Conservation (phyloP, 2,888 invertebrate genomes). For the Dynastes grantii region DNA sequence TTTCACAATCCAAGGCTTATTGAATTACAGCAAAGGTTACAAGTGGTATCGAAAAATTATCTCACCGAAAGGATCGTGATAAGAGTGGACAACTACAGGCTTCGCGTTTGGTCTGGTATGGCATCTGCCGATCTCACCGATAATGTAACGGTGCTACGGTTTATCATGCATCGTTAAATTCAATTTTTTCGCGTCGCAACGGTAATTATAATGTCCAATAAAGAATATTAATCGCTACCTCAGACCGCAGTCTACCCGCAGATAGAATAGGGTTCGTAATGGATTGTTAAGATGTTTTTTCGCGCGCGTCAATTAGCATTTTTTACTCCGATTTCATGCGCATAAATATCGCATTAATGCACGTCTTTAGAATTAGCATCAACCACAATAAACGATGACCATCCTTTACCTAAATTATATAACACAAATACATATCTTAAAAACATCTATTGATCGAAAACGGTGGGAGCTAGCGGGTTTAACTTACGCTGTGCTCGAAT, state of each 20-base stretch:
- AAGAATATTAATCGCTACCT: constrained; percentile 1
- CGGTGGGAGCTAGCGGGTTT: no score
- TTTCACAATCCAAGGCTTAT: no score
- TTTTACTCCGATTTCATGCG: constrained; percentile 2
- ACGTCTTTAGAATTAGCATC: not conserved
- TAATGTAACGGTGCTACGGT: no score
- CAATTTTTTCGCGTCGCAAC: constrained; percentile 19
- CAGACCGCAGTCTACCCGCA: not conserved
- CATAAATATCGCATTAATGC: constrained; percentile 10
- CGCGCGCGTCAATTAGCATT: constrained; percentile 7
- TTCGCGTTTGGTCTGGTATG: no score
- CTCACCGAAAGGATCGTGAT: no score
- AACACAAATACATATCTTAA: no score
- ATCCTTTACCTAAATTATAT: not conserved
- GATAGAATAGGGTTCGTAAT: not conserved
- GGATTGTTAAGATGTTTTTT: not conserved
- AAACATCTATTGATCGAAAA: no score
- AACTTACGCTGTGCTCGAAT: no score
- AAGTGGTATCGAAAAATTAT: no score
- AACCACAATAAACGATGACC: not conserved
- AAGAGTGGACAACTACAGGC: no score
- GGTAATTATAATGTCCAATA: constrained; percentile 26
- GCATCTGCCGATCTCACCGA: no score
- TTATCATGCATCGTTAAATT: constrained; percentile 3
- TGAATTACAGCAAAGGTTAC: no score